Evolutionary conservation across 2,888 invertebrate genomes (phyloP), one percentile per base, ranked within the genome.

Genomic region (Azorinus chamasolen): DNA sequence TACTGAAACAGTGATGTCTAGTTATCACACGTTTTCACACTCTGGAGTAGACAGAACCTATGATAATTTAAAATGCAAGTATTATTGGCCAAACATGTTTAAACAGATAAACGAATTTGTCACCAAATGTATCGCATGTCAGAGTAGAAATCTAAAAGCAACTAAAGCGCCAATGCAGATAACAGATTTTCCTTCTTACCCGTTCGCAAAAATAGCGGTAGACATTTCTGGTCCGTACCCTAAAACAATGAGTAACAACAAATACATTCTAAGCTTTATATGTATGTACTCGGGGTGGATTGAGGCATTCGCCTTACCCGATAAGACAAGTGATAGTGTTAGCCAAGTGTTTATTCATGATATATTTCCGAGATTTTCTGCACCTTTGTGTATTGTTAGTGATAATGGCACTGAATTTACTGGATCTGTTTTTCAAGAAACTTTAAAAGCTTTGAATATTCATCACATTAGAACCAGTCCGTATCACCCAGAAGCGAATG

Each of bases 61-160:
- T 64, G 68, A 70, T 24, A 37, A 58, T 8, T 73, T 79, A 1
- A 69, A 48, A 37, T 32, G 12, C 14, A 73, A 78, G 55, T 64
- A 73, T 57, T 73, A 50, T 58, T 78, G 78, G 82, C 55, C 55
- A n/a, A 74, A 75, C 43, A 32, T 78, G 24, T 78, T 68, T 43
- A 77, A 71, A 58, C 63, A 79, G 24, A 24, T 83, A 6, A 22
- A 65, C 22, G 53, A 71, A 3, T 77, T 55, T 55, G 53, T 75
- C 0, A 27, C 8, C 0, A 59, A 53, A 4, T 75, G 66, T 61
- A 18, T 65, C 3, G 20, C 18, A 10, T 76, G 72, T 58, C 79
- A 79, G 41, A 71, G 46, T n/a, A 54, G 70, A 10, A 32, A 39
- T 18, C 20, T 58, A 39, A 22, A 54, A 16, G 69, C 65, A 37